A percentile compares a stretch with the other conserved stretches of the same genome.
These are phyloP conservation scores for Nomada ferruginata DNA, from an alignment of 2,888 invertebrate species.

Conservation along the genomic window DNA sequence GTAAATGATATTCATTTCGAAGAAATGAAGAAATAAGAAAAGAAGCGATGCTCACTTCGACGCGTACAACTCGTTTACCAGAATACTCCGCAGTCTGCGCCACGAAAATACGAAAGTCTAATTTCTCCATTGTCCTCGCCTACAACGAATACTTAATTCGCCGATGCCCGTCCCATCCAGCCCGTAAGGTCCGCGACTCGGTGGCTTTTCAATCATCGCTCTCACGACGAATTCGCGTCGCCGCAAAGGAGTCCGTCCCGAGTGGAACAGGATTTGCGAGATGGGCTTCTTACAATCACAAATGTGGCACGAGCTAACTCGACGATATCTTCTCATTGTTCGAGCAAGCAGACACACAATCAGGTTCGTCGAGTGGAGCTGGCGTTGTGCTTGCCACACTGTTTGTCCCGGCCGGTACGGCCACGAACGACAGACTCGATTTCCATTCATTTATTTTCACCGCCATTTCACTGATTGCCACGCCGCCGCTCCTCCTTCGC, in stretches of 20 bases:
- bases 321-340: constrained; percentile 77
- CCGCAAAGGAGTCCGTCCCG: constrained; percentile 55
- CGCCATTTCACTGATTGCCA: constrained; percentile 83
- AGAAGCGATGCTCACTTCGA: too few species aligned
- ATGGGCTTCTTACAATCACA: constrained; percentile 79
- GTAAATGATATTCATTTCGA: too few species aligned
- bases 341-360: constrained; percentile 63
- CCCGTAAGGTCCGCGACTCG: background rate
- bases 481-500: constrained; percentile 58
- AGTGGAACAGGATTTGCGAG: constrained; percentile 58
- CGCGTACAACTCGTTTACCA: background rate
- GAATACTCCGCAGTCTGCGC: background rate
- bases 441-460: constrained; percentile 83
- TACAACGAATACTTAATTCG: background rate
- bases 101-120: background rate
- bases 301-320: constrained; percentile 76
- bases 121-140: background rate
- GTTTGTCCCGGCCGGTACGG: constrained; percentile 58
- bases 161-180: background rate
- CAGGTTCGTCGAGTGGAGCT: constrained; percentile 65
- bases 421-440: constrained; percentile 79
- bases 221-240: constrained; percentile 36
- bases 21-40: too few species aligned
- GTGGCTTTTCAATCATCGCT: constrained; percentile 39
- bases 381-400: constrained; percentile 16